Conservation (phyloP, 2,888 invertebrate genomes). For the Beris morrisii region DNA sequence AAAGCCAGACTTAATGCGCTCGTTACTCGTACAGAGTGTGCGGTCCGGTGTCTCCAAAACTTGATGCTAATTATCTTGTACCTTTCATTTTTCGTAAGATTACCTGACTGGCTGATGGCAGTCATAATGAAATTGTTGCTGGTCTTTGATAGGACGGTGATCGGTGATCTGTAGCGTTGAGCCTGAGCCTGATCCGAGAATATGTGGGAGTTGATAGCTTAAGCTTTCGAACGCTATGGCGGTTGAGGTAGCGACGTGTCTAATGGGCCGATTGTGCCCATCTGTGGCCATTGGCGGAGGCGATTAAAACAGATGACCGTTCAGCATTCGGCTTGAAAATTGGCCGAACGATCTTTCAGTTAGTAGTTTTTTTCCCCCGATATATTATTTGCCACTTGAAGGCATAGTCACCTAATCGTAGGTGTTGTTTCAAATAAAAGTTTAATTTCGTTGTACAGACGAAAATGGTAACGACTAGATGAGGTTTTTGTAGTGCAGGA, state of each 20-base stretch:
- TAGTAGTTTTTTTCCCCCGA: constrained; percentile 14
- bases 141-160: no score
- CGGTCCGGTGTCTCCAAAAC: constrained; percentile 12
- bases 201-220: constrained; percentile 16
- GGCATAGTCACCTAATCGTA: constrained; percentile 28
- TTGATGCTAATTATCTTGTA: constrained; percentile 21
- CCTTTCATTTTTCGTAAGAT: constrained; percentile 27
- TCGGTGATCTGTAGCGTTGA: no score
- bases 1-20: not conserved
- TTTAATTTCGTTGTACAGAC: constrained; percentile 7
- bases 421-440: constrained; percentile 19
- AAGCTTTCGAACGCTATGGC: constrained; percentile 21
- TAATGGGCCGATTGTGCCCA: constrained; percentile 33
- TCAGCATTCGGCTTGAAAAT: constrained; percentile 1
- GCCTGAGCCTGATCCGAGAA: not conserved
- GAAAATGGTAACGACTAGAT: constrained; percentile 21
- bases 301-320: constrained; percentile 33
- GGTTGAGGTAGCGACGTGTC: constrained; percentile 18
- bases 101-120: not conserved
- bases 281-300: constrained; percentile 27
- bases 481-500: constrained; percentile 3
- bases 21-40: not conserved
- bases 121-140: not conserved
- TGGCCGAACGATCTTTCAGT: not conserved
- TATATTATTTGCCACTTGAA: constrained; percentile 27